Percentiles rank a stretch among this genome's conserved stretches.
Conservation (phyloP, 2,113 vertebrate genomes). For the Phainopepla nitens region DNA sequence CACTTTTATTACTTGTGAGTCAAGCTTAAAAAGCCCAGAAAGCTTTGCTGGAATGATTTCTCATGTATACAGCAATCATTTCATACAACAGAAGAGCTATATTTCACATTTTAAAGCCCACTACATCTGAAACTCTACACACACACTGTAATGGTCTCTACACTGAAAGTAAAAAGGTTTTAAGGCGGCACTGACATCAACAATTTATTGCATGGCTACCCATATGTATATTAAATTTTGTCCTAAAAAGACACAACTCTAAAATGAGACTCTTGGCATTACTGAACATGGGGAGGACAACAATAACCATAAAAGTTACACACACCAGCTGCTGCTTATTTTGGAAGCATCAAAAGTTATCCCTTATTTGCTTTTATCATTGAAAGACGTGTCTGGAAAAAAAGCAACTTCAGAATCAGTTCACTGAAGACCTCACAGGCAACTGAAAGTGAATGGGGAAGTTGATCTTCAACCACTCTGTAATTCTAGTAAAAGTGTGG, state of each 20-base stretch:
- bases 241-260: not conserved
- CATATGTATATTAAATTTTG: not conserved
- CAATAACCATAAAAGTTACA: not conserved
- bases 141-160: not conserved
- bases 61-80: not conserved
- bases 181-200: not conserved
- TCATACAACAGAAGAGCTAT: not conserved
- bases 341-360: not conserved
- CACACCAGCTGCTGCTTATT: not conserved
- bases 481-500: too few species aligned
- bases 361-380: not conserved
- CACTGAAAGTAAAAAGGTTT: not conserved
- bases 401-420: not conserved
- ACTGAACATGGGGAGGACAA: not conserved
- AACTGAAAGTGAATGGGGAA: not conserved
- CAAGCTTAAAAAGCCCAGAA: not conserved
- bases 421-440: not conserved
- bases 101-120: constrained; percentile 14
- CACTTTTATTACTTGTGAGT: not conserved
- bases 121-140: not conserved
- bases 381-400: not conserved
- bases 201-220: not conserved
- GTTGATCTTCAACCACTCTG: not conserved
- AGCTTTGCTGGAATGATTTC: not conserved
- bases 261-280: not conserved